Base-by-base conservation (phyloP, 2,888 invertebrate genomes). In the Parnassius glacialis region DNA sequence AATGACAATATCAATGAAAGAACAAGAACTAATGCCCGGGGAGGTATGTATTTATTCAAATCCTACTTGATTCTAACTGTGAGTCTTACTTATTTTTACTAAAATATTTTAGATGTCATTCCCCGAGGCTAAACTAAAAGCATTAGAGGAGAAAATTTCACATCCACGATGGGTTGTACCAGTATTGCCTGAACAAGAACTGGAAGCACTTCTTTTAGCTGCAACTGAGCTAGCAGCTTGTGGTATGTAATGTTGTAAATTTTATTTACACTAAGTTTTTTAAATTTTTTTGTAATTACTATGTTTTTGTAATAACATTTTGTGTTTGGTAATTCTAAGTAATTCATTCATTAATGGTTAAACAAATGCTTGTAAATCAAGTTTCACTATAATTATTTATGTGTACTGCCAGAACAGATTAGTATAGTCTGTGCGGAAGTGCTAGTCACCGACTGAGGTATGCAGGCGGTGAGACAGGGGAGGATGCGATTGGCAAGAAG, bases 131-230 rank as follows among this genome's bases (percentile, higher is more conserved):
- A 97, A 98, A 87, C 92, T 99, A 81, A 94, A 95, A 71, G 95
- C 96, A 74, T 92, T 99, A 74, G 98, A 98, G 90, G 98, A 98
- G 84, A 98, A 98, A 94, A 98, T 99, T 82, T 97, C 97, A 74
- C 96, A 96, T 90, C 96, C 98, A 64, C 94, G 98, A 76, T 99
- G 99, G 99, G 97, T 99, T 67, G 98, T 99, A 58, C 99, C 99
- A 45, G 99, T 99, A 59, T 90, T 99, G 77, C 98, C 99, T 11
- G 98, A 98, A 76, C 98, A 98, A 90, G 98, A 99, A 87, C 90
- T 99, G 74, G 98, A 98, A 90, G 95, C 96, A 76, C 93, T 99
- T 70, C 92, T 99, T 67, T 95, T 97, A 87, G 96, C 97, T 72
- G 95, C 98, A 69, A 97, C 97, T 73, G 96, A 96, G 74, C 92